phyloP scores from a whole-genome alignment of 1,140 invertebrate genomes.

The Drosophila watanabei region DNA sequence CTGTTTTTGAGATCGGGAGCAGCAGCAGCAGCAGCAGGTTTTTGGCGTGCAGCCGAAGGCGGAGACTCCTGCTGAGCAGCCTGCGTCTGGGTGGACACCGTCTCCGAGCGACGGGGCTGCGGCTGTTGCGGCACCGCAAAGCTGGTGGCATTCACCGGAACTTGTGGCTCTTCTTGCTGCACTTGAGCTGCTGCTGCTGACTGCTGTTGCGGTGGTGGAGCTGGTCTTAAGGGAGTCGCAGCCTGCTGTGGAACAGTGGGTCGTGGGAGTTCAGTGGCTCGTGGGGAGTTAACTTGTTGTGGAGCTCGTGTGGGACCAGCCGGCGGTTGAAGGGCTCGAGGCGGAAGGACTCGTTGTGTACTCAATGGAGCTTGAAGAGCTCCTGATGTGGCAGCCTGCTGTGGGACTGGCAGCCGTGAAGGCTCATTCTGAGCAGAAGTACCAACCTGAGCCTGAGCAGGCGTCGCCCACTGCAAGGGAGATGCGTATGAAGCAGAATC shows the following conservation, averaged over 20 bases:
- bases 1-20: constrained; percentile 62
- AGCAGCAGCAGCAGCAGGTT: constrained; percentile 1
- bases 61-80: constrained; percentile 1
- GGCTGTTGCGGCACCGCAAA: constrained; percentile 31
- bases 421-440: background rate
- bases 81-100: constrained; percentile 48
- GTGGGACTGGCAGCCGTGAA: background rate
- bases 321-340: background rate
- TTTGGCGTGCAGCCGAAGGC: constrained; percentile 2
- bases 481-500: background rate
- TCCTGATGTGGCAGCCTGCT: background rate
- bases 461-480: background rate
- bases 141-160: background rate
- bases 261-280: no score
- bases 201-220: background rate
- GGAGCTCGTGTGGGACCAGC: background rate
- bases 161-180: background rate
- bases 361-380: background rate
- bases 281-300: background rate
- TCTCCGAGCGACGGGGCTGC: constrained; percentile 46
- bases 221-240: background rate
- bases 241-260: no score
- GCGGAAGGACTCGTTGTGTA: background rate
- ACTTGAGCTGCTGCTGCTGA: background rate
- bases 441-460: background rate